A percentile compares a stretch with the other conserved stretches of the same genome.
phyloP scores from a whole-genome alignment of 2,113 vertebrate species.

The Larimichthys crocea region DNA sequence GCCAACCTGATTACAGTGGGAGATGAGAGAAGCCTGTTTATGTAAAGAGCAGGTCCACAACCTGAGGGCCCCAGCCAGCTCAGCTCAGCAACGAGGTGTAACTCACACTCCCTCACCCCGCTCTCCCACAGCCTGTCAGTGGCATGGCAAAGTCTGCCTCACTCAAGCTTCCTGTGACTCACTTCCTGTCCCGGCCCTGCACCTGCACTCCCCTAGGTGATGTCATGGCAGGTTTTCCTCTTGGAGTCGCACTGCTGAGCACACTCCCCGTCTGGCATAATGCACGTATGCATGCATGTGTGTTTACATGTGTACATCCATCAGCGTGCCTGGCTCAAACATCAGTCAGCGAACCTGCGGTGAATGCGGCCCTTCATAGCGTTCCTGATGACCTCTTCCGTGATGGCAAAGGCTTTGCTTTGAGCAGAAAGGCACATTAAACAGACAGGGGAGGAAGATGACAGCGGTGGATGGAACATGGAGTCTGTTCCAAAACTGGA shows the following conservation, averaged over 20 bases:
- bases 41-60: conserved; percentile 57
- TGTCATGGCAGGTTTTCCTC: conserved; percentile 86
- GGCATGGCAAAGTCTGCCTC: conserved; percentile 79
- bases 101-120: conserved; percentile 66
- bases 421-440: conserved; percentile 56
- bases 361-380: conserved; percentile 69
- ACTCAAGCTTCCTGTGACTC: conserved; percentile 84
- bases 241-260: conserved; percentile 58
- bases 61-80: conserved; percentile 49
- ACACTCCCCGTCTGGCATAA: conserved; percentile 70
- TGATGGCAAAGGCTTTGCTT: conserved; percentile 37
- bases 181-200: conserved; percentile 85
- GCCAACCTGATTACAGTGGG: conserved; percentile 32
- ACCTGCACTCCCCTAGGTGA: conserved; percentile 83
- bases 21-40: conserved; percentile 63
- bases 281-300: conserved; percentile 30
- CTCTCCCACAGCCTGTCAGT: conserved; percentile 76
- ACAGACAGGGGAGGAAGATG: conserved; percentile 36
- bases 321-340: conserved; percentile 65
- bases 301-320: conserved; percentile 68
- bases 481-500: conserved; percentile 36
- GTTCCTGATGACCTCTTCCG: conserved; percentile 65
- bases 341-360: conserved; percentile 61
- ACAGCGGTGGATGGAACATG: conserved; percentile 42
- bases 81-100: conserved; percentile 57